Evolutionary conservation across 2,113 vertebrate species (phyloP).

Genomic region (Equus quagga): DNA sequence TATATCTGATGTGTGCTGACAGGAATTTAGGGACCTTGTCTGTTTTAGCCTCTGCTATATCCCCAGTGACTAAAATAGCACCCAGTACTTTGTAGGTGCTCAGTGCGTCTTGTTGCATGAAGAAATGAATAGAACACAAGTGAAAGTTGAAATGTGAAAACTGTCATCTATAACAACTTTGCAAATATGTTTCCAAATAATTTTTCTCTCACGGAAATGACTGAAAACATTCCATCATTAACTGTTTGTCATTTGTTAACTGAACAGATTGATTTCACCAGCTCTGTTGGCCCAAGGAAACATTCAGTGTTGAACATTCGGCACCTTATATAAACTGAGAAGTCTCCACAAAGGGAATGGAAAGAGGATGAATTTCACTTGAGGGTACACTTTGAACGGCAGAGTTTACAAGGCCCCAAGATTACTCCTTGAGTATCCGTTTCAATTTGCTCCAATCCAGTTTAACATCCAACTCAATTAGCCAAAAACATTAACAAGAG

Average conservation of each 20-base stretch:
- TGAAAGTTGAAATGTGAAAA: background rate
- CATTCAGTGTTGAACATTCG: background rate
- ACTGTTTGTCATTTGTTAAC: slow-evolving; percentile 25
- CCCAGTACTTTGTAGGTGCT: background rate
- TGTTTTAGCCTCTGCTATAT: background rate
- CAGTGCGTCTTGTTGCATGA: background rate
- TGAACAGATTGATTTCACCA: background rate
- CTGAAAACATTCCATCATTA: slow-evolving; percentile 13
- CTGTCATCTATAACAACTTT: background rate
- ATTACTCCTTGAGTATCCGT: background rate
- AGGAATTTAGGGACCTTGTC: background rate
- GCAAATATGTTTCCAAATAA: background rate
- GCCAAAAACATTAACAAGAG: background rate
- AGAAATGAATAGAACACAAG: background rate
- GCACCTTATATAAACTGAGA: background rate
- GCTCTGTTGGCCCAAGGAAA: background rate
- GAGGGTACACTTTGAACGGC: slow-evolving; percentile 34
- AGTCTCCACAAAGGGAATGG: background rate
- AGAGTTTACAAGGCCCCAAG: background rate
- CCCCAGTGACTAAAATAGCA: background rate
- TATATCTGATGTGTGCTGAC: background rate
- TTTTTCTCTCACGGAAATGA: slow-evolving; percentile 13
- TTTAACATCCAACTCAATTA: slow-evolving; percentile 49
- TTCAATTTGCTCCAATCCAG: slow-evolving; percentile 37
- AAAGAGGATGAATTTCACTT: background rate